Conservation (phyloP, 2,113 vertebrate species). For the Numenius arquata region DNA sequence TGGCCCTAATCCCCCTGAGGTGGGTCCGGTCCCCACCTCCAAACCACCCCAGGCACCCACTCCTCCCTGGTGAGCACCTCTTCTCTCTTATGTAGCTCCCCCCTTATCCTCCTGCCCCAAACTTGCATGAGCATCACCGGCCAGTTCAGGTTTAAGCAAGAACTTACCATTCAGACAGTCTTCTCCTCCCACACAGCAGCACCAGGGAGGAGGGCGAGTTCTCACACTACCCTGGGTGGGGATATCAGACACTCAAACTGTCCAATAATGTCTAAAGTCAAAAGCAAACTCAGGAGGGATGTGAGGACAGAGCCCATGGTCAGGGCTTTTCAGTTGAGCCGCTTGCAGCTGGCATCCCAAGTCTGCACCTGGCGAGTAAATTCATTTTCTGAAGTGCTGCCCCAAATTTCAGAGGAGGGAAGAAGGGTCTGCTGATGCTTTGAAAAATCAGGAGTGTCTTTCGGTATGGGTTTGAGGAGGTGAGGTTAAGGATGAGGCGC, state of each 20-base stretch:
- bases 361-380: background rate
- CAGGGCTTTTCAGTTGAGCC: background rate
- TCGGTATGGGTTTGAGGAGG: background rate
- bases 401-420: background rate
- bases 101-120: background rate
- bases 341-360: background rate
- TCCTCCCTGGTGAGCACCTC: accelerated
- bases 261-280: background rate
- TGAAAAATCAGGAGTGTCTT: background rate
- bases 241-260: background rate
- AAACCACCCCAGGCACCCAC: background rate
- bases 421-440: background rate
- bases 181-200: background rate
- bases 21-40: no score
- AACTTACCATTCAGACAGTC: background rate
- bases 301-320: accelerated
- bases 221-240: background rate
- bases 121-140: background rate
- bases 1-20: background rate
- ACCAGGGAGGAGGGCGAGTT: background rate
- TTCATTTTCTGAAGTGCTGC: background rate
- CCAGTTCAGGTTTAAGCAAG: background rate
- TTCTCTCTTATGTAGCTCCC: background rate
- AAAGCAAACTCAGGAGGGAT: background rate
- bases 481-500: background rate